Base-by-base conservation (phyloP, 2,113 vertebrate genomes). In the Aplodontia rufa region DNA sequence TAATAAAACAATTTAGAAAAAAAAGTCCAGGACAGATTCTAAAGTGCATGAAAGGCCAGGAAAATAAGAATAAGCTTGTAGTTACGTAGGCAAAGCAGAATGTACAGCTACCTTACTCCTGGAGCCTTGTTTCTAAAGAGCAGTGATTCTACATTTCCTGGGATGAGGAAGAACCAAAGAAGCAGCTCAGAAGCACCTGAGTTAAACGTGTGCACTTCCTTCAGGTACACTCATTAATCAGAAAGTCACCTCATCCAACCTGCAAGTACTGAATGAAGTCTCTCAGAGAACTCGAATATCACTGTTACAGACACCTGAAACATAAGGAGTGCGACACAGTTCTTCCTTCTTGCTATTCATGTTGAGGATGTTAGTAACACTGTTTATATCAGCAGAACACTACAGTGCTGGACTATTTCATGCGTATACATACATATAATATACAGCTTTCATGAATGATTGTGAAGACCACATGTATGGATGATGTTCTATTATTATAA, bases 271-370 rank as follows among this genome's bases (percentile, higher is more conserved):
- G 12, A 71, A 51, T 53, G 71, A 79, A 14, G 8, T 32, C 3
- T 13, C 6, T 0, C 0, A 72, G 13, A 78, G 51, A 35, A 19
- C 13, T 8, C 22, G 5, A 5, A 37, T 66, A 19, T 28, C 5
- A 5, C 26, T 49, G 14, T 51, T 51, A n/a, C n/a, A n/a, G n/a
- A n/a, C n/a, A n/a, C n/a, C n/a, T n/a, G n/a, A 74, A 32, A 8
- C 8, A 8, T 20, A 8, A 87, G 26, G 1, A 26, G 1, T 37
- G 2, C 5, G 84, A 17, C 20, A 16, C 1, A n/a, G 1, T 37
- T 45, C 45, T 86, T 74, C 26, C 1, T 74, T 24, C 9, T 9
- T n/a, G 5, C 35, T 71, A 22, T 47, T 93, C 72, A 19, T 88
- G 24, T 6, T 45, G 45, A 79, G 51, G 26, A 26, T 69, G 47